phyloP scores from a whole-genome alignment of 2,888 invertebrate genomes.

The Euzetes globulus region DNA sequence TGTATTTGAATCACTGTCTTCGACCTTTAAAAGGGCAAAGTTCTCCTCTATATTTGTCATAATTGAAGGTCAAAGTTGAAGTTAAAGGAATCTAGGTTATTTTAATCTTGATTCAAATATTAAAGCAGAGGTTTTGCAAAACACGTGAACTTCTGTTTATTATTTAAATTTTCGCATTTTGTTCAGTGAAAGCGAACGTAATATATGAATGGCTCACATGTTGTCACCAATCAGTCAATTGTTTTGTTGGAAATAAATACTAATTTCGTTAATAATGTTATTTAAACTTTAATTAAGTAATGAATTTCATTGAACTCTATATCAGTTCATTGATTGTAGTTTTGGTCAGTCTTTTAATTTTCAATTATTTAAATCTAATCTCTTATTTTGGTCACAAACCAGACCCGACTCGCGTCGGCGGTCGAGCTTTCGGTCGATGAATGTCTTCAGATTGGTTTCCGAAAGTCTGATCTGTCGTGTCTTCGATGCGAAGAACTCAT shows the following conservation, averaged over 20 bases:
- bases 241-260: neutral
- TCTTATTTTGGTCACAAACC: neutral
- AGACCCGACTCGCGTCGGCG: neutral
- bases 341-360: neutral
- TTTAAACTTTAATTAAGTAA: neutral
- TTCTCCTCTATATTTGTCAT: too few relatives aligned
- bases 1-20: too few relatives aligned
- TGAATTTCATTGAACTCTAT: conserved; percentile 1
- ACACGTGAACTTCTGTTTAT: too few relatives aligned
- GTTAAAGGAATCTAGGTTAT: too few relatives aligned
- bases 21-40: too few relatives aligned
- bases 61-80: too few relatives aligned
- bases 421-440: conserved; percentile 67
- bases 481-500: conserved; percentile 77
- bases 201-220: too few relatives aligned
- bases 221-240: too few relatives aligned
- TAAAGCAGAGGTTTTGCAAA: too few relatives aligned
- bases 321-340: neutral
- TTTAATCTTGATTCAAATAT: too few relatives aligned
- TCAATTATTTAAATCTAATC: neutral
- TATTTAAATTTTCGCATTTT: too few relatives aligned
- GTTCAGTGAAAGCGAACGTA: too few relatives aligned
- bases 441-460: conserved; percentile 75
- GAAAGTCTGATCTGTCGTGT: conserved; percentile 74
- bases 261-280: neutral